Percentiles rank a stretch among this genome's conserved stretches.
Evolutionary conservation across 2,888 invertebrate species (phyloP).

Genomic region (Auanema sp.): DNA sequence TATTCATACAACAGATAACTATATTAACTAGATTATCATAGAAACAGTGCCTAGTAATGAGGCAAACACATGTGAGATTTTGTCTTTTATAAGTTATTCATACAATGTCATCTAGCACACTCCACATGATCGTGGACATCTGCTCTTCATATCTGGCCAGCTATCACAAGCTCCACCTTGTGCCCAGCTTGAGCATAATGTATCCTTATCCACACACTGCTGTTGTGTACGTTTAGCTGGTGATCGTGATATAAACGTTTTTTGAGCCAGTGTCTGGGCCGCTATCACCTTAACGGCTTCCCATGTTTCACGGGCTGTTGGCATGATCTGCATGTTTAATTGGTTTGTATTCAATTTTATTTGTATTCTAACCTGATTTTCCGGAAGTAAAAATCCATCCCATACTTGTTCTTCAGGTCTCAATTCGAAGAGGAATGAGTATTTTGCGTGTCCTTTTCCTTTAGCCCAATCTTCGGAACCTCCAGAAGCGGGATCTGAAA

Average conservation of each 20-base stretch:
- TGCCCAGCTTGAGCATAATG: slow-evolving; percentile 57
- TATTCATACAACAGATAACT: too few species aligned
- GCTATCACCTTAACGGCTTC: slow-evolving; percentile 63
- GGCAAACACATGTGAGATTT: not conserved
- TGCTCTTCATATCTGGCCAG: slow-evolving; percentile 58
- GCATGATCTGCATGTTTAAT: slow-evolving; percentile 60
- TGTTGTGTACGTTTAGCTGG: slow-evolving; percentile 24
- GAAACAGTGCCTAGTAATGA: too few species aligned
- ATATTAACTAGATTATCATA: too few species aligned
- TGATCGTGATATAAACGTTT: slow-evolving; percentile 27
- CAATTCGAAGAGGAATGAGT: slow-evolving; percentile 62
- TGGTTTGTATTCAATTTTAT: too few species aligned
- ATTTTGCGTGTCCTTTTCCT: slow-evolving; percentile 59
- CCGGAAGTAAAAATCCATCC: slow-evolving; percentile 62
- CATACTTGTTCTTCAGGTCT: slow-evolving; percentile 62
- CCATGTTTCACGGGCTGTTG: slow-evolving; percentile 63
- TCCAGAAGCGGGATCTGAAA: slow-evolving; percentile 59
- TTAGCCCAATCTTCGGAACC: slow-evolving; percentile 65
- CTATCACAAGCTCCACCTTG: slow-evolving; percentile 57
- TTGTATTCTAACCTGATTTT: slow-evolving; percentile 60
- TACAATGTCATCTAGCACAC: slow-evolving; percentile 32
- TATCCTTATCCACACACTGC: slow-evolving; percentile 54
- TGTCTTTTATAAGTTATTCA: not conserved
- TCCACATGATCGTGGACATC: slow-evolving; percentile 55
- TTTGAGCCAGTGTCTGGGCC: slow-evolving; percentile 43